Conservation (phyloP, 2,113 vertebrate genomes). For the Oceanodroma tethys region DNA sequence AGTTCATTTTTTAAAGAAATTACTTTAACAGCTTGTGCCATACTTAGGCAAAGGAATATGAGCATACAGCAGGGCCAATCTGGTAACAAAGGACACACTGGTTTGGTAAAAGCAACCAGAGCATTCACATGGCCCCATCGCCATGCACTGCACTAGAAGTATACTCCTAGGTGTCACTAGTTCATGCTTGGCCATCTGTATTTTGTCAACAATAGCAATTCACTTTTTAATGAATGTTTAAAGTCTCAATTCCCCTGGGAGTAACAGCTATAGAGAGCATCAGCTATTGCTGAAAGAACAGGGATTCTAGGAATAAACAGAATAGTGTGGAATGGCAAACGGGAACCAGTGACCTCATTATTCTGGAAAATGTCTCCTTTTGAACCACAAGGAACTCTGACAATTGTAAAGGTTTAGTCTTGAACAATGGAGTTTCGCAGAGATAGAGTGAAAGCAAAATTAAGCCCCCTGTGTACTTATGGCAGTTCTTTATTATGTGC, state of each 20-base stretch:
- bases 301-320: slow-evolving; percentile 55
- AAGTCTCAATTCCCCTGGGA: slow-evolving; percentile 46
- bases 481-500: slow-evolving; percentile 44
- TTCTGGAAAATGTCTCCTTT: slow-evolving; percentile 63
- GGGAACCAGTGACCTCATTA: slow-evolving; percentile 57
- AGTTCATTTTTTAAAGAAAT: slow-evolving; percentile 10
- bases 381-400: slow-evolving; percentile 53
- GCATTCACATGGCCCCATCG: not conserved
- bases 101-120: not conserved
- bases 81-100: not conserved
- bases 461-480: slow-evolving; percentile 28
- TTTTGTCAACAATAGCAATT: slow-evolving; percentile 69
- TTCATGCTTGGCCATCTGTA: slow-evolving; percentile 57
- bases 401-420: slow-evolving; percentile 26
- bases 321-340: slow-evolving; percentile 48
- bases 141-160: not conserved
- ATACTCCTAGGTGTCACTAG: slow-evolving; percentile 29
- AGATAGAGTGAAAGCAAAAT: slow-evolving; percentile 61
- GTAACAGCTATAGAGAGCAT: slow-evolving; percentile 54
- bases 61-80: not conserved
- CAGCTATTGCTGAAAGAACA: slow-evolving; percentile 61
- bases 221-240: slow-evolving; percentile 68
- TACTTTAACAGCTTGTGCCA: not conserved
- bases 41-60: not conserved
- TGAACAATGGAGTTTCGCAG: slow-evolving; percentile 50